Conservation (phyloP, 2,113 vertebrate genomes). For the Hiodon alosoides region DNA sequence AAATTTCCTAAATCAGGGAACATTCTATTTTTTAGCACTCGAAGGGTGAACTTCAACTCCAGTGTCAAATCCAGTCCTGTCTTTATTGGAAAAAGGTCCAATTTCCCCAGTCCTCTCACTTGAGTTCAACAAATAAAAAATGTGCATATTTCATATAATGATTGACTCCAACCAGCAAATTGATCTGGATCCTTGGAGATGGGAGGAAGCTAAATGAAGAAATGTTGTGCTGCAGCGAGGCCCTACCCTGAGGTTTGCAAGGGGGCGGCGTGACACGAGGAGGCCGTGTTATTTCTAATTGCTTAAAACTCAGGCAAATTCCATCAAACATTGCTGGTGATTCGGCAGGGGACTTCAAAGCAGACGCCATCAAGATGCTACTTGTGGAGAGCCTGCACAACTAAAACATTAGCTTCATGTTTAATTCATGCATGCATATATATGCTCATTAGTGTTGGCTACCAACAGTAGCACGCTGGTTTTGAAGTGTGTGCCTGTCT, state of each 20-base stretch:
- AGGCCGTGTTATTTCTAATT: slow-evolving; percentile 41
- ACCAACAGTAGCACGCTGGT: slow-evolving; percentile 34
- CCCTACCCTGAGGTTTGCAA: slow-evolving; percentile 30
- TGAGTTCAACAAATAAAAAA: slow-evolving; percentile 32
- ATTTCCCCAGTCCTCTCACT: slow-evolving; percentile 10
- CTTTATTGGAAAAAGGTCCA: slow-evolving; percentile 16
- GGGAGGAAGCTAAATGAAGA: slow-evolving; percentile 38
- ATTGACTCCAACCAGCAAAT: slow-evolving; percentile 29
- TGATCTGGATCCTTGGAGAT: slow-evolving; percentile 33
- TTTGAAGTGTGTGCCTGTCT: neutral
- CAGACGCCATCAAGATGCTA: slow-evolving; percentile 33
- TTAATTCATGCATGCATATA: slow-evolving; percentile 47
- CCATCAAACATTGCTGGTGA: slow-evolving; percentile 35
- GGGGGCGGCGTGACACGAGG: slow-evolving; percentile 11
- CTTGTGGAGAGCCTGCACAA: slow-evolving; percentile 33
- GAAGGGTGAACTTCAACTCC: slow-evolving; percentile 11
- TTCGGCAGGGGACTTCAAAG: slow-evolving; percentile 34
- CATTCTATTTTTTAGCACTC: slow-evolving; percentile 8
- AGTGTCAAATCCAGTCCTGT: slow-evolving; percentile 29
- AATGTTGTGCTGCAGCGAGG: slow-evolving; percentile 26
- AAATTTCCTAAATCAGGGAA: slow-evolving; percentile 7
- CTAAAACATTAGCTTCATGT: slow-evolving; percentile 45
- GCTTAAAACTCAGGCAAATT: slow-evolving; percentile 41
- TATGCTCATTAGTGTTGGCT: slow-evolving; percentile 42
- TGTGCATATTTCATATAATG: slow-evolving; percentile 33